These are phyloP conservation scores for Rhamnusium bicolor DNA, from an alignment of 2,888 invertebrate genomes.

Conservation along the genomic window DNA sequence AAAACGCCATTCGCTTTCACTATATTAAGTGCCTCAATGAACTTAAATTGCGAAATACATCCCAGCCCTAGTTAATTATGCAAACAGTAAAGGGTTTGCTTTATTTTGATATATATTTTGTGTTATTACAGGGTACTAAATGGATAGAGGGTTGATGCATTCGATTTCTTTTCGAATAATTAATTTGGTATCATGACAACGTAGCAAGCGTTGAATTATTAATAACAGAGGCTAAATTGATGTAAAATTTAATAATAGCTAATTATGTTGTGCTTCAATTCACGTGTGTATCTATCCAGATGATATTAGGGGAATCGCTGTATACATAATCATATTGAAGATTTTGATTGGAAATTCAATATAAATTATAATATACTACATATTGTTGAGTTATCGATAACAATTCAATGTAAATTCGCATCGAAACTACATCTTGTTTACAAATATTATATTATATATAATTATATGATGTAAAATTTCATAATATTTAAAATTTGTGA, in stretches of 20 bases:
- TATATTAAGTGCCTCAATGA: conserved; percentile 38
- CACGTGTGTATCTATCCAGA: not conserved
- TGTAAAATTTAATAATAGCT: not conserved
- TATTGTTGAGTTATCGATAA: no score
- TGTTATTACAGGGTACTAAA: conserved; percentile 24
- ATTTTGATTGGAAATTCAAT: not conserved
- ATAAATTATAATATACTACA: not conserved
- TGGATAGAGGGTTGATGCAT: not conserved
- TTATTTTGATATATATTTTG: conserved; percentile 14
- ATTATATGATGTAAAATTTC: no score
- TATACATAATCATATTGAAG: not conserved
- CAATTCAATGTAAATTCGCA: no score
- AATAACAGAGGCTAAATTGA: not conserved
- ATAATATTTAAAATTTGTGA: no score
- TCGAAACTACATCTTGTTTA: no score
- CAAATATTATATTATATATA: no score
- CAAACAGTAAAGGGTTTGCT: conserved; percentile 26
- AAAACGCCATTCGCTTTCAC: conserved; percentile 23
- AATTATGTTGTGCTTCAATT: not conserved
- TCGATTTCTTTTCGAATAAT: conserved; percentile 13
- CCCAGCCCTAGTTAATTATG: conserved; percentile 30
- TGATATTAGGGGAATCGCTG: not conserved
- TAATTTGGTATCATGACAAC: conserved; percentile 9
- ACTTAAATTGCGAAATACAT: conserved; percentile 33
- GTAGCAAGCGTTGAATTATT: not conserved